Percentiles rank a stretch among this genome's conserved stretches.
These are phyloP conservation scores for Cheilosia vernalis DNA, from an alignment of 2,888 invertebrate genomes.

Conservation along the genomic window DNA sequence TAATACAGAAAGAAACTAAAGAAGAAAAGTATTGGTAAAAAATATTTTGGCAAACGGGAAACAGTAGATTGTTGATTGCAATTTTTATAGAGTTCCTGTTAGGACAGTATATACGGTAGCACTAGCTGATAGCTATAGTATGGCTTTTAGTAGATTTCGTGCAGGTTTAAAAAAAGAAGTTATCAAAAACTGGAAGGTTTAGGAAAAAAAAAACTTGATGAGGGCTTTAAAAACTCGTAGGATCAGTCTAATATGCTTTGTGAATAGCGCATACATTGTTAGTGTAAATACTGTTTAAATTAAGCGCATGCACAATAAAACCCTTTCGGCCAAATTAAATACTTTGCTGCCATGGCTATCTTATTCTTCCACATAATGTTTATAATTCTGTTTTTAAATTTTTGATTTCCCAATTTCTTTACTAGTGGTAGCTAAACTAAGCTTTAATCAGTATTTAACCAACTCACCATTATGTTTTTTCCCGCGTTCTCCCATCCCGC, in stretches of 20 bases:
- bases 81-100: too few species aligned
- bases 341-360: conserved; percentile 49
- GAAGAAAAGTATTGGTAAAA: too few species aligned
- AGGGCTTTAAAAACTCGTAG: too few species aligned
- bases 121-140: too few species aligned
- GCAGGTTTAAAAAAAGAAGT: too few species aligned
- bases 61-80: too few species aligned
- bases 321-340: conserved; percentile 35
- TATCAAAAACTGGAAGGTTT: too few species aligned
- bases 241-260: background rate
- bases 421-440: conserved; percentile 63
- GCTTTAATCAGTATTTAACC: conserved; percentile 71
- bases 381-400: conserved; percentile 2
- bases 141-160: too few species aligned
- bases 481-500: conserved; percentile 65
- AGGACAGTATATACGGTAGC: too few species aligned
- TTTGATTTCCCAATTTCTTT: conserved; percentile 31
- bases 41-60: too few species aligned
- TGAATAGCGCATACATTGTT: background rate
- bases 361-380: conserved; percentile 2
- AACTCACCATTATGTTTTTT: conserved; percentile 72
- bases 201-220: too few species aligned
- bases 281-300: conserved; percentile 3
- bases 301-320: conserved; percentile 22
- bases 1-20: too few species aligned